A percentile compares a stretch with the other conserved stretches of the same genome.
phyloP scores from a whole-genome alignment of 64 coral and sea anemone species.

The Platygyra sinensis region DNA sequence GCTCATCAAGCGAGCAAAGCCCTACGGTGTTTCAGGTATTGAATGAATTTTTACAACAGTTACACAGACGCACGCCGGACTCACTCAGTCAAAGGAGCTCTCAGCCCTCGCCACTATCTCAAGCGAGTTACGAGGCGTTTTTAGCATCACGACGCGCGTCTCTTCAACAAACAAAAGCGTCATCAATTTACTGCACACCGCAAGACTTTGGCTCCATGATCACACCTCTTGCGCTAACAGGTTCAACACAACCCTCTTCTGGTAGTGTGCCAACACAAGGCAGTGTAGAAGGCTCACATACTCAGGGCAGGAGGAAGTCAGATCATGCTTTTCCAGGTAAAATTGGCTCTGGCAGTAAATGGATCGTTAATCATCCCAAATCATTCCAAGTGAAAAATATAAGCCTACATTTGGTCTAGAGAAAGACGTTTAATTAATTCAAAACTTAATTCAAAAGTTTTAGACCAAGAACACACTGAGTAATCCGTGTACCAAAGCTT shows the following conservation, averaged over 20 bases:
- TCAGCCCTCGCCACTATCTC: not conserved
- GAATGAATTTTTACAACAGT: slow-evolving; percentile 41
- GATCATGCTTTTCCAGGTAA: not conserved
- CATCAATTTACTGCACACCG: not conserved
- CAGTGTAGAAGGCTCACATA: not conserved
- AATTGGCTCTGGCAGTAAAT: no score
- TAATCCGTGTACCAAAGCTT: no score
- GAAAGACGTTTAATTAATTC: no score
- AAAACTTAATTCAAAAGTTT: no score
- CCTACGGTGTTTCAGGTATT: slow-evolving; percentile 61
- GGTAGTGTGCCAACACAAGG: not conserved
- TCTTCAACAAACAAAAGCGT: not conserved
- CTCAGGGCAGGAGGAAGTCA: not conserved
- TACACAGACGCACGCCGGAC: not conserved
- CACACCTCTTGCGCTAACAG: slow-evolving; percentile 1
- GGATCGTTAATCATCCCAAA: no score
- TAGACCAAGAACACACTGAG: no score
- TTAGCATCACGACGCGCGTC: not conserved
- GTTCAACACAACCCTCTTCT: not conserved
- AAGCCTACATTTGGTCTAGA: no score
- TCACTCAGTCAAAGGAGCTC: not conserved
- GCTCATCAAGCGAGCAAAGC: not conserved
- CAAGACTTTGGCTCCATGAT: not conserved
- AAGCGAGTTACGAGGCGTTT: not conserved
- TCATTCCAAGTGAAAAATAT: no score